Percentiles rank a stretch among this genome's conserved stretches.
Conservation (phyloP, 2,797 vertebrate species). For the Eutrigla gurnardus region DNA sequence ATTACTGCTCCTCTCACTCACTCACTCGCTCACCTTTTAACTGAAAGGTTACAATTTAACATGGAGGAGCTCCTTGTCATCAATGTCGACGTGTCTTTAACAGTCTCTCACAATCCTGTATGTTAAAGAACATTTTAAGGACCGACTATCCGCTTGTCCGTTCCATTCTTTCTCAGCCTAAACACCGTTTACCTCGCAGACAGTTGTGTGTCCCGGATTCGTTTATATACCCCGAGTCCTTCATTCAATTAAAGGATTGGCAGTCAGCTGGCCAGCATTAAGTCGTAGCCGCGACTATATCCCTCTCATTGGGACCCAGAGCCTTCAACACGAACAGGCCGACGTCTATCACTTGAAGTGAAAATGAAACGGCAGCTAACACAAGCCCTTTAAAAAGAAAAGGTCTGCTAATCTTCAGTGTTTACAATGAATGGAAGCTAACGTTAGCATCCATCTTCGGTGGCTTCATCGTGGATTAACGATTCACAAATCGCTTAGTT, state of each 20-base stretch:
- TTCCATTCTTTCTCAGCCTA: not conserved
- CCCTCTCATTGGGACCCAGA: not conserved
- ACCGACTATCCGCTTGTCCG: not conserved
- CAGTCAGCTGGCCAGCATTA: constrained; percentile 10
- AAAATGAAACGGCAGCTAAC: not conserved
- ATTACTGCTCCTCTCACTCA: no score
- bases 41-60: constrained; percentile 22
- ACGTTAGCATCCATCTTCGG: not conserved
- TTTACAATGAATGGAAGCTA: not conserved
- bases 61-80: not conserved
- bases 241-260: constrained; percentile 72
- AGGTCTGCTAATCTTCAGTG: not conserved
- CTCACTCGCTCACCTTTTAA: not conserved
- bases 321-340: not conserved
- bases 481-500: not conserved
- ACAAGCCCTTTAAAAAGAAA: not conserved
- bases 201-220: constrained; percentile 40
- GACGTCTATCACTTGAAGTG: not conserved
- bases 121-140: not conserved
- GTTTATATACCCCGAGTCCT: constrained; percentile 20
- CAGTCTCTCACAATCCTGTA: not conserved
- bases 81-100: not conserved
- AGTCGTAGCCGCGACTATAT: constrained; percentile 19
- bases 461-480: not conserved
- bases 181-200: constrained; percentile 4